phyloP scores from a whole-genome alignment of 2,113 vertebrate genomes.

The Hyperoodon ampullatus region DNA sequence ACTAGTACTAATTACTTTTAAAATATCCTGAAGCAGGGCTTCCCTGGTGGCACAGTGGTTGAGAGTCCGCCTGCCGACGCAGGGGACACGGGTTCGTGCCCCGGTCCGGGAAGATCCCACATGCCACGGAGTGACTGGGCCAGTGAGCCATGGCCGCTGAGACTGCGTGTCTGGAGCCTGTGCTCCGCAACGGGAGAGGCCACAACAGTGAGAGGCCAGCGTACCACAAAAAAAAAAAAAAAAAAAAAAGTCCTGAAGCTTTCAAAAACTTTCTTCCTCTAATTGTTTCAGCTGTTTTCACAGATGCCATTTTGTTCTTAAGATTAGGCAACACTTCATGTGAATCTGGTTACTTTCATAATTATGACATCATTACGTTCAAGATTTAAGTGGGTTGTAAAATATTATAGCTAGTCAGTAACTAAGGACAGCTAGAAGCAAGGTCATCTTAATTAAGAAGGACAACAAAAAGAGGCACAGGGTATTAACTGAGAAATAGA shows the following conservation, averaged over 20 bases:
- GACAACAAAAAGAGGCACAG: background rate
- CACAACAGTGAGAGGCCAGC: no score
- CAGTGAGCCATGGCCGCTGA: no score
- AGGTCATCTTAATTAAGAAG: slow-evolving; percentile 24
- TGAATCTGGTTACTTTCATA: slow-evolving; percentile 48
- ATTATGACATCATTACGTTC: slow-evolving; percentile 45
- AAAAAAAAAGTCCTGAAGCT: slow-evolving; percentile 2
- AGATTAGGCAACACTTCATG: slow-evolving; percentile 58
- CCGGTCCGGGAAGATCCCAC: no score
- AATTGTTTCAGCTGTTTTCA: slow-evolving; percentile 79
- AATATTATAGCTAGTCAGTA: slow-evolving; percentile 33
- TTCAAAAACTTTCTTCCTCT: slow-evolving; percentile 75
- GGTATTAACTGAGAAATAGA: background rate
- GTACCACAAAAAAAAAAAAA: no score
- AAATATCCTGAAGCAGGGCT: background rate
- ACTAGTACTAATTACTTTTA: slow-evolving; percentile 65
- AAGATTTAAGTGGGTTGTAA: slow-evolving; percentile 49
- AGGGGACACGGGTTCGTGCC: no score
- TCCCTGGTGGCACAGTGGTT: no score
- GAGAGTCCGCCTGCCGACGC: no score
- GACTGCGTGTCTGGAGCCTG: no score
- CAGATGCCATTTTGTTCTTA: slow-evolving; percentile 81
- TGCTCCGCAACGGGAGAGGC: no score
- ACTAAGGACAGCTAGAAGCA: slow-evolving; percentile 46
- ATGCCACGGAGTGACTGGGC: no score